Base-by-base conservation (phyloP, 2,888 invertebrate genomes). In the Synergus gifuensis region DNA sequence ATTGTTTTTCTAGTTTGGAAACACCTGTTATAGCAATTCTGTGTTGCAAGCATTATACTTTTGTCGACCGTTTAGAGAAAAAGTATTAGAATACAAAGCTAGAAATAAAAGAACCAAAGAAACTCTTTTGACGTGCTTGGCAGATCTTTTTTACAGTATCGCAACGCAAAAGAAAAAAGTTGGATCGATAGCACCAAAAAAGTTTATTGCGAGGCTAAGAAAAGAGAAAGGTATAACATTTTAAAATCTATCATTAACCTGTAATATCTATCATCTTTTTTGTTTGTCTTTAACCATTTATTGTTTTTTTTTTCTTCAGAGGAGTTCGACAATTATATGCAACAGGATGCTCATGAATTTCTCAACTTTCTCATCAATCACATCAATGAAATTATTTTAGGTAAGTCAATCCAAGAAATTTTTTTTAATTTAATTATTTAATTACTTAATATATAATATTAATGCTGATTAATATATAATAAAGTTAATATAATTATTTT, bases 101-200 rank as follows among this genome's bases (percentile, higher is more conserved):
- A 97, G 98, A 92, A 98, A 98, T 91, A 98, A 98, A 92, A 94
- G 98, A 91, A 97, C 97, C 76, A 99, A 99, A 93, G 99, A 99
- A 93, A 99, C 99, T 4, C 93, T 99, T 85, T 94, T 99, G 87
- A 98, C 99, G 90, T 99, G 99, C 93, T 94, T 99, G 86, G 99
- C 99, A 82, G 99, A 99, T 94, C 94, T 99, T 83, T 99, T 99
- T 94, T 98, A 99, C 94, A 98, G 97, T 93, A 99, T 99, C 92
- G 99, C 99, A 62, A 99, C 99, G n/a, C 99, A 99, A 92, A 99
- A 99, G 94, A 99, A 99, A 93, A 98, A 99, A 95, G 98, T 99
- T 80, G 99, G 99, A 80, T 99, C 99, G 40, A 98, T 99, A 91
- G 99, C 99, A 77, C 99, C 99, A 86, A 99, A 99, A 93, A 98